Evolutionary conservation across 2,888 invertebrate genomes (phyloP).

Genomic region (Chromoteleia sp.): DNA sequence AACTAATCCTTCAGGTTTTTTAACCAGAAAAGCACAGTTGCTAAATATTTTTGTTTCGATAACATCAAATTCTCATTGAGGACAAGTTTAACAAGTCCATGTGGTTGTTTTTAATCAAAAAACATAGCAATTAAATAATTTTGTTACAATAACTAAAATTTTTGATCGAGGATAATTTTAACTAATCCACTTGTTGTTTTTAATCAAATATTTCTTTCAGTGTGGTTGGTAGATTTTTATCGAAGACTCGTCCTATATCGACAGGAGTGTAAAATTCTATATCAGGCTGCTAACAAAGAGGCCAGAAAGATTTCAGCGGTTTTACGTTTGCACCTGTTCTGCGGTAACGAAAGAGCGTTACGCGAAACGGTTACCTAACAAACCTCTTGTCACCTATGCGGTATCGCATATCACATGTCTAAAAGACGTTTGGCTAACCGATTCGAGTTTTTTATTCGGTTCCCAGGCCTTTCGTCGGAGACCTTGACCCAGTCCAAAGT

Average conservation of each 20-base stretch:
- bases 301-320: slow-evolving; percentile 41
- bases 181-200: too few species aligned
- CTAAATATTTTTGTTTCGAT: too few species aligned
- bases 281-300: slow-evolving; percentile 8
- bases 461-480: slow-evolving; percentile 14
- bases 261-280: slow-evolving; percentile 25
- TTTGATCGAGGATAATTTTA: too few species aligned
- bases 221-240: slow-evolving; percentile 37
- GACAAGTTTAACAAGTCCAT: too few species aligned
- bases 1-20: too few species aligned
- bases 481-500: slow-evolving; percentile 58
- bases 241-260: not conserved
- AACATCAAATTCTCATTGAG: too few species aligned
- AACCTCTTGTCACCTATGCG: slow-evolving; percentile 47
- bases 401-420: slow-evolving; percentile 35
- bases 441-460: not conserved
- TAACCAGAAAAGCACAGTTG: too few species aligned
- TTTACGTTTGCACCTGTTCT: slow-evolving; percentile 61
- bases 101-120: too few species aligned
- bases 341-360: slow-evolving; percentile 75
- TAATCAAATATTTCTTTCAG: not conserved
- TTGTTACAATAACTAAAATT: too few species aligned
- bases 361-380: slow-evolving; percentile 75
- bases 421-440: not conserved
- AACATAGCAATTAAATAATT: too few species aligned